Conservation (phyloP, 1,140 invertebrate species). For the Apis florea region DNA sequence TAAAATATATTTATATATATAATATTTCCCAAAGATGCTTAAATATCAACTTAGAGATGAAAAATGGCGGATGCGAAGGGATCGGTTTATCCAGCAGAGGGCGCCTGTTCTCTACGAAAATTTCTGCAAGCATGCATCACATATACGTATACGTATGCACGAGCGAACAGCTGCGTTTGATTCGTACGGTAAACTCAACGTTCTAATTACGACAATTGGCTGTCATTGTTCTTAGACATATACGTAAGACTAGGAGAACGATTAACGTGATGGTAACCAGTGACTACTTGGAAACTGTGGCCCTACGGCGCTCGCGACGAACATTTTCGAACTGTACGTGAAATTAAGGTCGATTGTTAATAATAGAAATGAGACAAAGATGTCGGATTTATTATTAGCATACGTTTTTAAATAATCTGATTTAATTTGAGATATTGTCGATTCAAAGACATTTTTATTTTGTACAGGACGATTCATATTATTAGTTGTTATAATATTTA, state of each 20-base stretch:
- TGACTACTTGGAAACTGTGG: constrained; percentile 28
- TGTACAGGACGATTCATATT: no score
- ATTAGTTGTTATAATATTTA: no score
- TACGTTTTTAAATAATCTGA: background rate
- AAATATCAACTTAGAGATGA: no score
- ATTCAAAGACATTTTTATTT: no score
- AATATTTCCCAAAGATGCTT: no score
- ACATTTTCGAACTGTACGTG: constrained; percentile 5
- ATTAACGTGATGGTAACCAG: constrained; percentile 27
- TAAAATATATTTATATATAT: no score
- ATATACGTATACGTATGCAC: background rate
- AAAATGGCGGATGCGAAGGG: background rate
- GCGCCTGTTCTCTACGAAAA: background rate
- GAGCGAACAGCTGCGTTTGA: constrained; percentile 58
- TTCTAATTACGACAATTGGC: constrained; percentile 62
- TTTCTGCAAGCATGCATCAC: background rate
- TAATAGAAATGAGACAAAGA: background rate
- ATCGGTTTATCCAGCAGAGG: no score
- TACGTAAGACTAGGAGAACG: constrained; percentile 43
- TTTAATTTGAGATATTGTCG: background rate
- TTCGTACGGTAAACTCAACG: constrained; percentile 51
- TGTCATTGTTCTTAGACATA: constrained; percentile 57
- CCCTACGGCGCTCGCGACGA: background rate
- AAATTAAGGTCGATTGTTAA: constrained; percentile 36
- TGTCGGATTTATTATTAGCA: constrained; percentile 1